Evolutionary conservation across 2,113 vertebrate genomes (phyloP).

Genomic region (Actinemys pallida): DNA sequence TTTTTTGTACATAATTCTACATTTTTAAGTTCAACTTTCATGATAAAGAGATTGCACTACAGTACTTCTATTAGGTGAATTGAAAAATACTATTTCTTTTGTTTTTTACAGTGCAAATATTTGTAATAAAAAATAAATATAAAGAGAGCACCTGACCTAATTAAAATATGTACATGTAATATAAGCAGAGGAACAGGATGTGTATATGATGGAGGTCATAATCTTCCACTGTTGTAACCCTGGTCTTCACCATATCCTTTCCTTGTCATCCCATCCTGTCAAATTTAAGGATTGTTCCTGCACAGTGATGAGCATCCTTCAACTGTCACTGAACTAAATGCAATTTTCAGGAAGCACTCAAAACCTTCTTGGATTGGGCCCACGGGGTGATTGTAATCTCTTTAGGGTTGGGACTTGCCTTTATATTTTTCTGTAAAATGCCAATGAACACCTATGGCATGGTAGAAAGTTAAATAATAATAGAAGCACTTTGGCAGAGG

Average conservation of each 20-base stretch:
- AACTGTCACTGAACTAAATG: not conserved
- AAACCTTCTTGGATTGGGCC: not conserved
- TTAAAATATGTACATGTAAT: not conserved
- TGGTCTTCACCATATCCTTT: not conserved
- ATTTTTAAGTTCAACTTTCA: too few species aligned
- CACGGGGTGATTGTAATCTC: not conserved
- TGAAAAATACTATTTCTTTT: too few species aligned
- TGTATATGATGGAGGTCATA: not conserved
- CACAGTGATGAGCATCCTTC: not conserved
- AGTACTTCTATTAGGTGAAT: too few species aligned
- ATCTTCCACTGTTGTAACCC: not conserved
- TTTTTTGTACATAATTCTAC: too few species aligned
- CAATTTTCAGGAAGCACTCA: not conserved
- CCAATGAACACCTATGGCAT: not conserved
- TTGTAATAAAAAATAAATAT: too few species aligned
- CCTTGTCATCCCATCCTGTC: not conserved
- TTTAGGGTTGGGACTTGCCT: not conserved
- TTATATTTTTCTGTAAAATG: conserved; percentile 25
- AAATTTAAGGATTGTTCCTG: not conserved
- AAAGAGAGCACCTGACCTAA: too few species aligned
- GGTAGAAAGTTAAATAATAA: not conserved
- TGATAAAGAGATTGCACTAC: too few species aligned
- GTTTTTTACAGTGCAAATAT: too few species aligned
- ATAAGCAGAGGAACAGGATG: not conserved
- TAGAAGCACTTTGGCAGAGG: not conserved